Conservation (phyloP, 2,113 vertebrate species). For the Trichechus manatus region DNA sequence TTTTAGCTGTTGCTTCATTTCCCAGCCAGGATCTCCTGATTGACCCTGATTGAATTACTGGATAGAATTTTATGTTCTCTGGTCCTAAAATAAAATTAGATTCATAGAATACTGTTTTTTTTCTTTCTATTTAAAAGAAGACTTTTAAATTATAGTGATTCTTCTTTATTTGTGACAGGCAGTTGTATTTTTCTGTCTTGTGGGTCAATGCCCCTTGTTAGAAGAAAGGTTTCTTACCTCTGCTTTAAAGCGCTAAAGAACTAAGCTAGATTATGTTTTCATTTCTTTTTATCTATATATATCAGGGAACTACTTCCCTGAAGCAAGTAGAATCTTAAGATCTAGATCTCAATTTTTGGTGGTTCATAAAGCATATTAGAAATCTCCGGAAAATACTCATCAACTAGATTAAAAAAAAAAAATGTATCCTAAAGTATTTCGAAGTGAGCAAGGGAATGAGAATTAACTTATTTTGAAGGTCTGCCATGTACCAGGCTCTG, state of each 20-base stretch:
- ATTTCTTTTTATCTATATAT: conserved; percentile 14
- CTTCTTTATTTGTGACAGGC: conserved; percentile 51
- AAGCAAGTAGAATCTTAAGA: background rate
- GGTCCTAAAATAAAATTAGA: conserved; percentile 47
- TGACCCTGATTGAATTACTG: background rate
- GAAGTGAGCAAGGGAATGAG: background rate
- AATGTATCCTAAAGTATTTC: conserved; percentile 35
- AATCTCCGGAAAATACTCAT: background rate
- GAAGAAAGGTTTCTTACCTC: conserved; percentile 6
- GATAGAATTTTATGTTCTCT: conserved; percentile 44
- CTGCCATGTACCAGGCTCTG: background rate
- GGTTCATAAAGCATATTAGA: conserved; percentile 20
- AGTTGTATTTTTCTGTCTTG: conserved; percentile 56
- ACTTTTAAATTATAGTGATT: conserved; percentile 29
- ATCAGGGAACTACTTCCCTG: conserved; percentile 20
- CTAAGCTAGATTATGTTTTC: conserved; percentile 39
- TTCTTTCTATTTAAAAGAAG: background rate
- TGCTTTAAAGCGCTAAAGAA: background rate
- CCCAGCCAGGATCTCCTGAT: background rate
- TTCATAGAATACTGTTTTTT: background rate
- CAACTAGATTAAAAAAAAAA: background rate
- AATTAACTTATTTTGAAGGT: conserved; percentile 28
- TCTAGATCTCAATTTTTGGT: conserved; percentile 48
- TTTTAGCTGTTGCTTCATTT: conserved; percentile 52
- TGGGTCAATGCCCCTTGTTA: background rate